These are phyloP conservation scores for Tupaia chinensis DNA, from an alignment of 2,113 vertebrate species.

Conservation along the genomic window DNA sequence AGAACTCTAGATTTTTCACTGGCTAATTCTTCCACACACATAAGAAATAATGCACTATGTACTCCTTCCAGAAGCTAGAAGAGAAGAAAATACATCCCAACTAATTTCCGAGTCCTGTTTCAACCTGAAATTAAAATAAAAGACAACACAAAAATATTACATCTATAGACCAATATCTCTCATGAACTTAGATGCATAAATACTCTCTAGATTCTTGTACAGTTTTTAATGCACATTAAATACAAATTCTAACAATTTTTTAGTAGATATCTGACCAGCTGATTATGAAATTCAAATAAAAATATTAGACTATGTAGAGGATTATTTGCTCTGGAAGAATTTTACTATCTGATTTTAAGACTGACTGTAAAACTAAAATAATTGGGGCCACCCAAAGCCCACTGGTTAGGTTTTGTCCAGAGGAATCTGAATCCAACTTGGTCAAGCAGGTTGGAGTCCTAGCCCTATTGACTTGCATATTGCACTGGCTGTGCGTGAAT, in stretches of 20 bases:
- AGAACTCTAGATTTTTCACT: not conserved
- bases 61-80: not conserved
- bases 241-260: not conserved
- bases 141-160: not conserved
- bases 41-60: not conserved
- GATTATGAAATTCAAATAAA: conserved; percentile 5
- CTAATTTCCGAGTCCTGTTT: not conserved
- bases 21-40: not conserved
- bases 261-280: not conserved
- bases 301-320: not conserved
- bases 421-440: too few relatives aligned
- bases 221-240: not conserved
- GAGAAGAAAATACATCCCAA: not conserved
- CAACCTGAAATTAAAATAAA: not conserved
- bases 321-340: not conserved
- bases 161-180: not conserved
- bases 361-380: not conserved
- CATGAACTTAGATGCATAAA: not conserved
- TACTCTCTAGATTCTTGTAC: not conserved
- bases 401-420: too few relatives aligned
- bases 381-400: not conserved
- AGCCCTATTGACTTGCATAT: too few relatives aligned
- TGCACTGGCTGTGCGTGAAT: too few relatives aligned
- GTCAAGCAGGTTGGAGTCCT: too few relatives aligned
- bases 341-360: not conserved